These are phyloP conservation scores for Setipinna tenuifilis DNA, from an alignment of 2,797 vertebrate species.

Conservation along the genomic window DNA sequence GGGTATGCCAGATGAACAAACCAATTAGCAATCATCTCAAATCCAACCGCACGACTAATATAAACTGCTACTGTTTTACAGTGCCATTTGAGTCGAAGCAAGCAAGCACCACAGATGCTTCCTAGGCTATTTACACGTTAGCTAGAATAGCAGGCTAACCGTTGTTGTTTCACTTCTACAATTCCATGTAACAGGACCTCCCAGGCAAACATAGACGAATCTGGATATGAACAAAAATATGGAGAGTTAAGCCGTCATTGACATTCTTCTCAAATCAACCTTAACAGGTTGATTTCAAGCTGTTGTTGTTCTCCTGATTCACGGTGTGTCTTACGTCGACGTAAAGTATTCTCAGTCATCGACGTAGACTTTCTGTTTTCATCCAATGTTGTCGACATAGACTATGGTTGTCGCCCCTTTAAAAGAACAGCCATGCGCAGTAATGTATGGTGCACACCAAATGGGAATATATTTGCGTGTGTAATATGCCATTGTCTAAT, in stretches of 20 bases:
- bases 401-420: background rate
- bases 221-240: background rate
- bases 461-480: background rate
- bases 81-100: background rate
- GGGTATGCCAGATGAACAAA: background rate
- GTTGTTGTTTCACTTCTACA: background rate
- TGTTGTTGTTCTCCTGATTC: conserved; percentile 6
- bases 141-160: background rate
- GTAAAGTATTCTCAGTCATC: background rate
- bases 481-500: background rate
- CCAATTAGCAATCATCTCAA: background rate
- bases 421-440: background rate
- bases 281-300: conserved; percentile 14
- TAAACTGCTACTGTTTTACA: background rate
- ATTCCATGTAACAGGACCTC: background rate
- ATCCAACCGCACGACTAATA: background rate
- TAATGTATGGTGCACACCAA: background rate
- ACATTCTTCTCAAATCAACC: background rate
- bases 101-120: background rate
- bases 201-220: background rate
- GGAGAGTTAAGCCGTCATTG: background rate
- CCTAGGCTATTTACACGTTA: background rate
- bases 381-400: background rate
- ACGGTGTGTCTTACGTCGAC: conserved; percentile 8
- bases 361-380: background rate